phyloP scores from a whole-genome alignment of 2,888 invertebrate genomes.

The Phyllotreta cruciferae region DNA sequence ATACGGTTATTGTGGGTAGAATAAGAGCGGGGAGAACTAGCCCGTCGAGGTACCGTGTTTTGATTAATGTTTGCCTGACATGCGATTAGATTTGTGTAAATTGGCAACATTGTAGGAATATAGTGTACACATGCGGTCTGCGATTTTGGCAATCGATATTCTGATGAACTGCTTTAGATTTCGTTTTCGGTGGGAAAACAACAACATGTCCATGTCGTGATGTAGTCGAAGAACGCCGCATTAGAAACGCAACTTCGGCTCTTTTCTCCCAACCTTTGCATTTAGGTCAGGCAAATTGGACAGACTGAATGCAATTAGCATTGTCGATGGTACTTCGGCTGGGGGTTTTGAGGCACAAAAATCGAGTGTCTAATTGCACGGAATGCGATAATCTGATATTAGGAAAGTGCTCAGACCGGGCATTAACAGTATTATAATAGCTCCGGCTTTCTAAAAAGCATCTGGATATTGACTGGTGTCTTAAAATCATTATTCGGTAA shows the following conservation, averaged over 20 bases:
- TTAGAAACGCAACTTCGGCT: neutral
- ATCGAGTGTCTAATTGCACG: constrained; percentile 20
- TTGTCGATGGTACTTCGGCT: constrained; percentile 25
- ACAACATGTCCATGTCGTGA: constrained; percentile 29
- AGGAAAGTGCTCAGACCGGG: constrained; percentile 22
- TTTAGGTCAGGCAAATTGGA: constrained; percentile 15
- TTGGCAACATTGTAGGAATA: constrained; percentile 55
- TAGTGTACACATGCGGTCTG: constrained; percentile 44
- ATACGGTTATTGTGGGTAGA: neutral
- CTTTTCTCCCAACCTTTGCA: constrained; percentile 19
- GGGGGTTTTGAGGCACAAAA: constrained; percentile 14
- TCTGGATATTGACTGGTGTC: constrained; percentile 5
- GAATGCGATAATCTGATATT: constrained; percentile 27
- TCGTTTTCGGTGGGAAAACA: constrained; percentile 38
- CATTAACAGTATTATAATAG: constrained; percentile 24
- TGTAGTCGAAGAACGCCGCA: constrained; percentile 14
- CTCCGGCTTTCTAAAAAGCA: constrained; percentile 21
- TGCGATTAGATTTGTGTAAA: constrained; percentile 63
- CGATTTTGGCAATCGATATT: constrained; percentile 57
- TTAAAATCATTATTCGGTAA: constrained; percentile 18
- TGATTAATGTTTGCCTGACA: constrained; percentile 65
- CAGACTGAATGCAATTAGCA: constrained; percentile 24
- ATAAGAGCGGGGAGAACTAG: constrained; percentile 42
- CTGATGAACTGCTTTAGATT: constrained; percentile 45
- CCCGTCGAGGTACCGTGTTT: constrained; percentile 57